These are phyloP conservation scores for Menura novaehollandiae DNA, from an alignment of 2,113 vertebrate genomes.

Conservation along the genomic window DNA sequence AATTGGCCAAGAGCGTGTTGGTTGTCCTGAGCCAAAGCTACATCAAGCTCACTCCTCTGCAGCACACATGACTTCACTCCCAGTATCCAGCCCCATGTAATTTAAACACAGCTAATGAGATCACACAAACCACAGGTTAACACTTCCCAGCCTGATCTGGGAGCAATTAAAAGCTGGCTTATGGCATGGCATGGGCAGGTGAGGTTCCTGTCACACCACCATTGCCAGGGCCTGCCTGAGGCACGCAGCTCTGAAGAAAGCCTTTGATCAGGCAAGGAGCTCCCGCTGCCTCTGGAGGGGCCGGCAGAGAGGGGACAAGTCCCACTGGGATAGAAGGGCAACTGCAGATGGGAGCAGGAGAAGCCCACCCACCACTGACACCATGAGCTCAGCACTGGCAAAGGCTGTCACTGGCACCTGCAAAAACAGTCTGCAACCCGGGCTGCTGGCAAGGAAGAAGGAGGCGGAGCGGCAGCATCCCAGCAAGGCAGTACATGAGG, in stretches of 20 bases:
- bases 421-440: neutral
- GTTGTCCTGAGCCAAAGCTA: neutral
- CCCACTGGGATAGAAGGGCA: accelerated
- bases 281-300: neutral
- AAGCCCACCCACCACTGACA: neutral
- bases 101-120: neutral
- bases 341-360: neutral
- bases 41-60: accelerated
- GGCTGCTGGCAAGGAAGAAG: neutral
- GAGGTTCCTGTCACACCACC: neutral
- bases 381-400: neutral
- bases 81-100: neutral
- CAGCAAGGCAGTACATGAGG: neutral
- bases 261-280: accelerated
- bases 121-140: neutral
- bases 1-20: neutral
- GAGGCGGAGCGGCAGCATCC: neutral
- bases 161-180: neutral
- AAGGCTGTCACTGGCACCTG: neutral
- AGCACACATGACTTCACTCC: neutral
- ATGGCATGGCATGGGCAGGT: accelerated
- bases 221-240: neutral
- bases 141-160: neutral
- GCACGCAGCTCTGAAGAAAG: neutral
- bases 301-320: accelerated